phyloP scores from a whole-genome alignment of 2,797 vertebrate genomes.

The Acipenser oxyrinchus region DNA sequence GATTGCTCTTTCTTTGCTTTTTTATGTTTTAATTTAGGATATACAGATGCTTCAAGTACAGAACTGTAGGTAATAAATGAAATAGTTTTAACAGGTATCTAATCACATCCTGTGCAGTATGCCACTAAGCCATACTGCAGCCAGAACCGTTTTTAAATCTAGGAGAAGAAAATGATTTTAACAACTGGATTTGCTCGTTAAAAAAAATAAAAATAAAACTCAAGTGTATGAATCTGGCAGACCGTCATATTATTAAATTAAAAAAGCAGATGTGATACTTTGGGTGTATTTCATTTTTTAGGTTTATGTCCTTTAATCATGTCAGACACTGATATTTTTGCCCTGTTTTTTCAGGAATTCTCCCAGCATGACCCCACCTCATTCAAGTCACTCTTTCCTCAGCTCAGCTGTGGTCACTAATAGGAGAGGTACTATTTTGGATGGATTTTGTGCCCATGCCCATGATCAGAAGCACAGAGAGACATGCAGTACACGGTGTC shows the following conservation, averaged over 20 bases:
- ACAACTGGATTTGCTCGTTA: no score
- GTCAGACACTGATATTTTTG: not conserved
- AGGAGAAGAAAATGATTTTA: no score
- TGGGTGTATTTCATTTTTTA: not conserved
- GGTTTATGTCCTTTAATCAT: not conserved
- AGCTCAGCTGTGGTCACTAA: not conserved
- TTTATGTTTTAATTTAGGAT: no score
- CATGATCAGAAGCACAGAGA: not conserved
- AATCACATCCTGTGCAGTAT: no score
- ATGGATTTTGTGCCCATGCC: not conserved
- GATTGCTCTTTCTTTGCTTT: no score
- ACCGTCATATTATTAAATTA: not conserved
- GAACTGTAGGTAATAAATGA: no score
- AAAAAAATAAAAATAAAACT: no score
- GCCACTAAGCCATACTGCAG: no score
- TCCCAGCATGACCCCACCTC: not conserved
- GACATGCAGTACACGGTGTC: not conserved
- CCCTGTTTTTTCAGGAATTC: not conserved
- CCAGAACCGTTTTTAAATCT: no score
- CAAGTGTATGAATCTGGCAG: no score
- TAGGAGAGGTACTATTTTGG: not conserved
- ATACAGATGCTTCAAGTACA: no score
- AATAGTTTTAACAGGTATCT: no score
- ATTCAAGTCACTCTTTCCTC: not conserved
- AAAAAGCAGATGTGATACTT: not conserved